A percentile compares a stretch with the other conserved stretches of the same genome.
Conservation (phyloP, 2,113 vertebrate species). For the Opisthocomus hoazin region DNA sequence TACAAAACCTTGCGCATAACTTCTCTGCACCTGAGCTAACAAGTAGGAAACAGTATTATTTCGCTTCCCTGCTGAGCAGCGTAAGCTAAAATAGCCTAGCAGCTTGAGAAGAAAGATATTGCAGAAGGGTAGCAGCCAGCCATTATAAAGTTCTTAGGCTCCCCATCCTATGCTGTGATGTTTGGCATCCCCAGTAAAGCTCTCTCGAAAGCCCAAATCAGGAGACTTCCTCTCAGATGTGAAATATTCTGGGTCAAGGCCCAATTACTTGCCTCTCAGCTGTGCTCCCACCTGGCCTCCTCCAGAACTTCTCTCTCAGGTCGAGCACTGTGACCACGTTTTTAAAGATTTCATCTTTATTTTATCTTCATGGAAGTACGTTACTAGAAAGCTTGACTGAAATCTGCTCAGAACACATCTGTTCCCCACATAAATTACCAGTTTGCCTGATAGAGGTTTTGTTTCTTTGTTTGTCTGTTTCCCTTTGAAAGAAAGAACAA, state of each 20-base stretch:
- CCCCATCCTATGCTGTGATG: neutral
- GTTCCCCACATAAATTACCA: neutral
- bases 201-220: neutral
- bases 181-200: neutral
- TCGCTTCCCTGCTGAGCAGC: neutral
- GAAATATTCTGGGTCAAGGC: neutral
- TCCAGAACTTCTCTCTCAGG: neutral
- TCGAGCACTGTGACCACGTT: neutral
- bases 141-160: neutral
- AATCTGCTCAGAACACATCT: neutral
- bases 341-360: neutral
- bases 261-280: neutral
- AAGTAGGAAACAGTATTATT: neutral
- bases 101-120: neutral
- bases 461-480: neutral
- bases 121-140: neutral
- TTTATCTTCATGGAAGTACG: neutral
- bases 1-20: neutral
- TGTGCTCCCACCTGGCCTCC: neutral
- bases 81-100: neutral
- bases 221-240: neutral
- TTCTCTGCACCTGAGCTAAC: neutral
- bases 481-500: neutral
- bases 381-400: neutral
- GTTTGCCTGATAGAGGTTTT: neutral